These are phyloP conservation scores for Columba livia DNA, from an alignment of 2,113 vertebrate genomes.

Conservation along the genomic window DNA sequence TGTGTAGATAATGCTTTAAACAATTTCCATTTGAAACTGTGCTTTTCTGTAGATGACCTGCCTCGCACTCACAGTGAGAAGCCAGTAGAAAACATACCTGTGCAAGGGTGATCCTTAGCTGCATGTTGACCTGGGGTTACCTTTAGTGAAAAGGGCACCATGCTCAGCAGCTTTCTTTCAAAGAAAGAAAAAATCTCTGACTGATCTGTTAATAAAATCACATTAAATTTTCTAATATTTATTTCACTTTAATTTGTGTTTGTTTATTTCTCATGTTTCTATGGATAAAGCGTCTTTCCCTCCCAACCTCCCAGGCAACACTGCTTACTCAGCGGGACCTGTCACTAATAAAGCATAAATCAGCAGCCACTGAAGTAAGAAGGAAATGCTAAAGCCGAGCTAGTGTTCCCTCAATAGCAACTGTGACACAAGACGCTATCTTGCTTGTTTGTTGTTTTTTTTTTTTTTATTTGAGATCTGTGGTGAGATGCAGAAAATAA, in stretches of 20 bases:
- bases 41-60: background rate
- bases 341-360: background rate
- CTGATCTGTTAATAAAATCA: background rate
- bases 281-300: background rate
- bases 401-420: background rate
- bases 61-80: background rate
- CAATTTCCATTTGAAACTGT: background rate
- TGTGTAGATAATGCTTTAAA: fast-evolving
- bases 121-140: background rate
- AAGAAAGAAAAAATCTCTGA: background rate
- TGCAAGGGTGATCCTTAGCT: background rate
- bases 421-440: background rate
- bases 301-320: background rate
- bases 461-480: background rate
- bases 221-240: background rate
- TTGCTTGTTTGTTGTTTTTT: background rate
- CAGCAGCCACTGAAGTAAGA: background rate
- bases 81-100: background rate
- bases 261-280: background rate
- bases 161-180: background rate
- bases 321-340: background rate
- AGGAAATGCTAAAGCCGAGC: background rate
- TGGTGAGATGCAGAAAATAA: background rate
- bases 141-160: background rate
- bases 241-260: background rate